Evolutionary conservation across 2,888 invertebrate genomes (phyloP).

Genomic region (Andricus curvator): DNA sequence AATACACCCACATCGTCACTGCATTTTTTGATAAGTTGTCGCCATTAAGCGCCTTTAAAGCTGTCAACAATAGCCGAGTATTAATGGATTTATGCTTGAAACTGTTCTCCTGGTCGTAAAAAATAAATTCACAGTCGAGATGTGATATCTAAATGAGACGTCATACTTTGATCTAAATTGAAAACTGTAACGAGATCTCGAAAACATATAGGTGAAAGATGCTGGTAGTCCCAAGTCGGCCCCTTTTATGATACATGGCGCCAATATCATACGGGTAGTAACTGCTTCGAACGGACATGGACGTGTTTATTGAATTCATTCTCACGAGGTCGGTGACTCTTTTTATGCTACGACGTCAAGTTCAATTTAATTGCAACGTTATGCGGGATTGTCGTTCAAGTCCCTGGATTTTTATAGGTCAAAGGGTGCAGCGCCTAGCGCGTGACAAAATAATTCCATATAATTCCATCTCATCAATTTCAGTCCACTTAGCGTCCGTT

Average conservation of each 20-base stretch:
- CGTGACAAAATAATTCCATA: conserved; percentile 34
- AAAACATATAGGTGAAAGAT: conserved; percentile 8
- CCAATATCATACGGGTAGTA: conserved; percentile 34
- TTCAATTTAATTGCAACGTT: conserved; percentile 37
- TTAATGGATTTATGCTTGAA: not conserved
- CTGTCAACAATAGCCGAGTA: conserved; percentile 18
- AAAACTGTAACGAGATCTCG: conserved; percentile 10
- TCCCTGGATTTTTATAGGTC: conserved; percentile 35
- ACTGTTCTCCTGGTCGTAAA: not conserved
- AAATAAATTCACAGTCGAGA: not conserved
- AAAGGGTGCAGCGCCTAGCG: conserved; percentile 39
- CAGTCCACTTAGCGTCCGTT: conserved; percentile 1
- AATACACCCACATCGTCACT: not conserved
- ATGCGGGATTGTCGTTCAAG: conserved; percentile 31
- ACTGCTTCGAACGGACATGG: not conserved
- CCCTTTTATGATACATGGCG: conserved; percentile 23
- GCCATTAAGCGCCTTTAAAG: conserved; percentile 1
- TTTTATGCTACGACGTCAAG: conserved; percentile 9
- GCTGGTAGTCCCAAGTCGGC: conserved; percentile 31
- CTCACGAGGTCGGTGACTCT: conserved; percentile 23
- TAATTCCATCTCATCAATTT: conserved; percentile 25
- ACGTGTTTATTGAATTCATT: conserved; percentile 29
- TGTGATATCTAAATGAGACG: not conserved
- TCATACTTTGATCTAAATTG: not conserved
- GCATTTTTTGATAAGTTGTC: conserved; percentile 13